A percentile compares a stretch with the other conserved stretches of the same genome.
These are phyloP conservation scores for Ypsolopha sequella DNA, from an alignment of 2,888 invertebrate species.

Conservation along the genomic window DNA sequence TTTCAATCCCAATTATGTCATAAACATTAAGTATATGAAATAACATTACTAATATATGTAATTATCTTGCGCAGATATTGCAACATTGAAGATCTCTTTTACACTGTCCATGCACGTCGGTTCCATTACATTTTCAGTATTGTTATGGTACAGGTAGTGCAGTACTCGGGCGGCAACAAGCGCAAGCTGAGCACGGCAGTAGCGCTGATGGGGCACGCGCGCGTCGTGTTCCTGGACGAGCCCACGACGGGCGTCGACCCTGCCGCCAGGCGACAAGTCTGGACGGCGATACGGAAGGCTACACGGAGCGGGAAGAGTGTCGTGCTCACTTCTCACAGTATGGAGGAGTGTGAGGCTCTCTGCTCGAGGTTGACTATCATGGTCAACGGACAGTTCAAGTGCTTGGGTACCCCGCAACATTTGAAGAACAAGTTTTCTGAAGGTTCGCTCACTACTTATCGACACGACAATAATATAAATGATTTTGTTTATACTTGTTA, in stretches of 20 bases:
- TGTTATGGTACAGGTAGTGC: constrained; percentile 54
- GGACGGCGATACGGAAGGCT: constrained; percentile 75
- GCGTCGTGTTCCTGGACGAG: constrained; percentile 78
- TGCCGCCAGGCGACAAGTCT: constrained; percentile 80
- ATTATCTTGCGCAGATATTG: no score
- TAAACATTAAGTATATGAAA: no score
- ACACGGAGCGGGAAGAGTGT: constrained; percentile 80
- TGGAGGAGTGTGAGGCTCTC: constrained; percentile 88
- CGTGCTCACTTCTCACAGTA: constrained; percentile 87
- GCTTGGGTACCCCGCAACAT: constrained; percentile 81
- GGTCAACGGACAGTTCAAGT: constrained; percentile 83
- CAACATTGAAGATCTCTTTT: no score
- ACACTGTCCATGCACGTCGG: no score
- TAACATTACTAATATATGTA: no score
- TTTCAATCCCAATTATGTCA: no score
- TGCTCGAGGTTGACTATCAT: constrained; percentile 86
- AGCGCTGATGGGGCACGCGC: constrained; percentile 76
- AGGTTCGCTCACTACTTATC: constrained; percentile 41
- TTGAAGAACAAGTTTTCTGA: constrained; percentile 82
- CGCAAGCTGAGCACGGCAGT: constrained; percentile 80
- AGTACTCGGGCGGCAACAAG: constrained; percentile 81
- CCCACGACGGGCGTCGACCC: constrained; percentile 83
- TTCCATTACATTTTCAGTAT: no score
- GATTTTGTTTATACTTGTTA: no score
- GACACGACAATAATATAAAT: no score